Percentiles rank a stretch among this genome's conserved stretches.
Evolutionary conservation across 2,113 vertebrate genomes (phyloP).

Genomic region (Monopterus albus): DNA sequence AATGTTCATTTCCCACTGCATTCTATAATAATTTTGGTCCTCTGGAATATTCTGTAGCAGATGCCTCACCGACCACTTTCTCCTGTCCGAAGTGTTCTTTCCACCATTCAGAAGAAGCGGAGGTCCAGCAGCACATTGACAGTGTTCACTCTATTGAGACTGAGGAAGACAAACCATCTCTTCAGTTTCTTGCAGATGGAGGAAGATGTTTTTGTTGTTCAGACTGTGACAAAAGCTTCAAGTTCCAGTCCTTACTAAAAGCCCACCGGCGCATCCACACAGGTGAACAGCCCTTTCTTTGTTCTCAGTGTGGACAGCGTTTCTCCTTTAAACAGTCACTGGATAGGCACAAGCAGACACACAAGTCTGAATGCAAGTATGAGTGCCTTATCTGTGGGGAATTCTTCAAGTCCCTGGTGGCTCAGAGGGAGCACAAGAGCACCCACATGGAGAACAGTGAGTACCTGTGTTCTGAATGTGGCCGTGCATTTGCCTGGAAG

Average conservation of each 20-base stretch:
- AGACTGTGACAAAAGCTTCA: constrained; percentile 85
- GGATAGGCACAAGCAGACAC: constrained; percentile 73
- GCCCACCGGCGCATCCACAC: constrained; percentile 82
- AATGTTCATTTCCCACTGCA: too few species aligned
- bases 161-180: constrained; percentile 6
- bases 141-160: constrained; percentile 17
- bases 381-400: constrained; percentile 65
- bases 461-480: constrained; percentile 67
- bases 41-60: constrained; percentile 26
- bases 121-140: constrained; percentile 57
- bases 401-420: constrained; percentile 49
- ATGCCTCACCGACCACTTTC: constrained; percentile 19
- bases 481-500: constrained; percentile 67
- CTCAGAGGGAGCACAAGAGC: constrained; percentile 52
- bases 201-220: constrained; percentile 65
- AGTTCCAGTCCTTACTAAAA: constrained; percentile 84
- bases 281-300: constrained; percentile 77
- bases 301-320: constrained; percentile 63
- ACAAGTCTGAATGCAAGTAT: constrained; percentile 48
- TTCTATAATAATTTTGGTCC: neutral
- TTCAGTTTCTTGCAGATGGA: neutral
- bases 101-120: constrained; percentile 27
- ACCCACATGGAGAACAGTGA: constrained; percentile 66
- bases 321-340: constrained; percentile 79
- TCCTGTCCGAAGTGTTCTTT: constrained; percentile 49